Base-by-base conservation (phyloP, 1,140 invertebrate genomes). In the Orussus abietinus region DNA sequence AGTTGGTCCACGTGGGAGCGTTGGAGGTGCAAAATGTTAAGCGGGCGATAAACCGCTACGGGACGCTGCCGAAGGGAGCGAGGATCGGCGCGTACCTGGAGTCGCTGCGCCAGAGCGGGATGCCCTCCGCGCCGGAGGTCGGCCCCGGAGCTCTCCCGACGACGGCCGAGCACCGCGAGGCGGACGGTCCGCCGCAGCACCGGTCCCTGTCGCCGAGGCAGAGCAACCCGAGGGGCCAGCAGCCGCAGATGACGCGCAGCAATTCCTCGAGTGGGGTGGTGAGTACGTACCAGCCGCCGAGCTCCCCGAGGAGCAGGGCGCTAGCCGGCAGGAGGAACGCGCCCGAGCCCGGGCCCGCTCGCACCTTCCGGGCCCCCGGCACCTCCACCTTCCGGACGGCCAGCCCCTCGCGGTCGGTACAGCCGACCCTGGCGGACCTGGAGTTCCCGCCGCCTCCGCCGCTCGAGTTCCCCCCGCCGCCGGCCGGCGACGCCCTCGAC, bases 11-110 rank as follows among this genome's bases (percentile, higher is more conserved):
- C 63, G 88, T 94, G 38, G 90, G 89, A 47, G 89, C 92, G 10
- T 75, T 98, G 44, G 94, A 97, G 75, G 92, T 96, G 48, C 90
- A 96, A 71, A 97, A 97, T 77, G 92, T 98, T 38, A 90, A 94
- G 59, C 83, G 91, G 51, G 92, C 92, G 4, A 96, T 96, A 39
- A 96, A 92, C 72, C 81, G 92, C n/a, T 98, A 96, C 65, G 95
- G 95, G 4, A 98, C 96, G 7, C 63, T 94, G 42, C 95, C 95
- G 0, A 99, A 98, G 74, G 92, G 90, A 32, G 90, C 92, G 9
- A 79, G 94, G 20, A 97, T 97, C 51, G 93, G 93, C 7, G 93
- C 93, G 0, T 98, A 94, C 68, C 72, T 98, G 10, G 93, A 96
- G 59, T 96, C 92, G 1, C 69, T 97, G 42, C 78, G 88, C 21